A percentile compares a stretch with the other conserved stretches of the same genome.
Conservation (phyloP, 2,888 invertebrate genomes). For the Calephelis perditalis region DNA sequence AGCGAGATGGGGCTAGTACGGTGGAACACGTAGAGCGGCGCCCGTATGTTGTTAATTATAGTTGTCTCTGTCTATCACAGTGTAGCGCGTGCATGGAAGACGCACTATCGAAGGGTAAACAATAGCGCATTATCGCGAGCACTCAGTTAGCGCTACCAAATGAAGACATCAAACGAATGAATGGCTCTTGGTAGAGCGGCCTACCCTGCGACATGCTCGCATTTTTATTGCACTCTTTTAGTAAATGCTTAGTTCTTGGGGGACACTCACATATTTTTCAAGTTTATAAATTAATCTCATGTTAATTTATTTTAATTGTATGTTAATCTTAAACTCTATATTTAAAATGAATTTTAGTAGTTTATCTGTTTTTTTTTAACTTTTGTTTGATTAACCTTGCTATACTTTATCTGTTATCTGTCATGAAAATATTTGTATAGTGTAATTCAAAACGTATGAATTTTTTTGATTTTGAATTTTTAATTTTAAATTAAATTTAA, state of each 20-base stretch:
- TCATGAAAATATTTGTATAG: too few relatives aligned
- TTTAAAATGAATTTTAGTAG: too few relatives aligned
- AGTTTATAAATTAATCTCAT: too few relatives aligned
- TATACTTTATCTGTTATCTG: too few relatives aligned
- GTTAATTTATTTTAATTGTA: too few relatives aligned
- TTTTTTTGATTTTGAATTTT: too few relatives aligned
- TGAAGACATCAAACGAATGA: conserved; percentile 78
- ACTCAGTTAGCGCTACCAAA: conserved; percentile 71
- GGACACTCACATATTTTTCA: neutral
- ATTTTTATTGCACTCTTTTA: conserved; percentile 73
- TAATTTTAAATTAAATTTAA: too few relatives aligned
- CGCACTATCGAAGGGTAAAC: conserved; percentile 78
- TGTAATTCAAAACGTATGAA: too few relatives aligned
- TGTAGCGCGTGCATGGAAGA: conserved; percentile 69
- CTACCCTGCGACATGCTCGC: conserved; percentile 63
- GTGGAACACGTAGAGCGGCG: conserved; percentile 49
- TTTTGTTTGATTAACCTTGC: too few relatives aligned
- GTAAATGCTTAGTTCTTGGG: conserved; percentile 46
- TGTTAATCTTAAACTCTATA: too few relatives aligned
- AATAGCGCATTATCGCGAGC: conserved; percentile 76
- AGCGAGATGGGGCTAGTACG: conserved; percentile 52
- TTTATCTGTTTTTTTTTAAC: too few relatives aligned
- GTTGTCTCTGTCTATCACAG: conserved; percentile 60
- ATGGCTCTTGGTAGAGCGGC: conserved; percentile 63
- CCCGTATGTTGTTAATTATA: conserved; percentile 44